Base-by-base conservation (phyloP, 2,797 vertebrate genomes). In the Mallotus villosus region DNA sequence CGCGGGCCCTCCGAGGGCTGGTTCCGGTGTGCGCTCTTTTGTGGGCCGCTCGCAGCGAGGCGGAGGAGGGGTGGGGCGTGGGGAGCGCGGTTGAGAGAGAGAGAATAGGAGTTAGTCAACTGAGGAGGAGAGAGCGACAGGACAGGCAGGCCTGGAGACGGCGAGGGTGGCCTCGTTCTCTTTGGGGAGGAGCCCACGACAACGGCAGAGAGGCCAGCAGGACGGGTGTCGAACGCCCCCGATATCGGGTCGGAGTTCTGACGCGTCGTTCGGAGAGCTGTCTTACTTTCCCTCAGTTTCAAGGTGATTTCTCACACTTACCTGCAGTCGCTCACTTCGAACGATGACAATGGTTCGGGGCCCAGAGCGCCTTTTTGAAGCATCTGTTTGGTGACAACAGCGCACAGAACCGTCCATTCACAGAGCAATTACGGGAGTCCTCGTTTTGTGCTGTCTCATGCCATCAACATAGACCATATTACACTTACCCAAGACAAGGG, bases 11-110 rank as follows among this genome's bases (percentile, higher is more conserved):
- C 61, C 46, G 17, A 70, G 81, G 74, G 81, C 72, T 81, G 77
- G 77, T 85, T 84, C 83, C 81, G 73, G 62, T 83, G 79, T 74
- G 68, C 67, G 12, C 63, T 82, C 71, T 80, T 82, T 84, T 64
- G 79, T 85, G 29, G 37, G 68, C 34, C 19, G 61, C 75, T 22
- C n/a, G 8, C 32, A 34, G 6, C 8, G 32, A 34, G 32, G 32
- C 7, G 32, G 32, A 34, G 32, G 6, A 34, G 32, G 32, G 5
- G 61, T 41, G 62, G 74, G 66, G 70, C 59, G 68, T 59, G 60
- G 5, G 61, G 59, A 46, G 70, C 51, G 41, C 65, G 17, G 5
- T 4, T 6, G n/a, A n/a, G n/a, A n/a, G 17, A 59, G 34, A 16
- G 70, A 71, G 64, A 73, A 64, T 51, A 27, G 25, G 60, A 67